phyloP scores from a whole-genome alignment of 1,140 invertebrate species.

The Heliconius himera region DNA sequence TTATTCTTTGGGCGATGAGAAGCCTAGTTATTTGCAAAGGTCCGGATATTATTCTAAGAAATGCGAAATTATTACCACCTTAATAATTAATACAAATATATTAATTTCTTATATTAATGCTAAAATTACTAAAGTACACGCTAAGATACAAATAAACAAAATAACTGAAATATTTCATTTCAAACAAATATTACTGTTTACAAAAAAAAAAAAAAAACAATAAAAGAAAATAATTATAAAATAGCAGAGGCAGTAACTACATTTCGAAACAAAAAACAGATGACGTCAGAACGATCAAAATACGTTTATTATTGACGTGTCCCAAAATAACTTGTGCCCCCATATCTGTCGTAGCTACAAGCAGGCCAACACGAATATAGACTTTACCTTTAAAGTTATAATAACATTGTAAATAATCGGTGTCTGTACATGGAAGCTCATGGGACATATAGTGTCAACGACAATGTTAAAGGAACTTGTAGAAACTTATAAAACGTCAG shows the following conservation, averaged over 20 bases:
- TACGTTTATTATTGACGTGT: conserved; percentile 17
- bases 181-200: conserved; percentile 19
- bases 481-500: conserved; percentile 14
- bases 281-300: conserved; percentile 50
- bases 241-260: conserved; percentile 10
- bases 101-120: neutral
- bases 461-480: conserved; percentile 37
- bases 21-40: neutral
- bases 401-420: conserved; percentile 53
- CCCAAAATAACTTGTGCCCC: conserved; percentile 42
- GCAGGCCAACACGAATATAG: conserved; percentile 69
- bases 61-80: neutral
- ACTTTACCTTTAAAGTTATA: conserved; percentile 54
- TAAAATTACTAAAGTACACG: neutral
- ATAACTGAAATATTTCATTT: conserved; percentile 6
- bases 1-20: neutral
- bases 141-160: neutral
- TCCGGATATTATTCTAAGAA: neutral
- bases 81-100: neutral
- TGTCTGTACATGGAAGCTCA: conserved; percentile 47
- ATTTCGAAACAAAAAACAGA: conserved; percentile 31
- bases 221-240: neutral
- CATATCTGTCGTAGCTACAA: conserved; percentile 68
- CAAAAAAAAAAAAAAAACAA: conserved; percentile 2
- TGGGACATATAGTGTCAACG: conserved; percentile 46